Evolutionary conservation across 2,797 vertebrate species (phyloP).

Genomic region (Phalanger gymnotis): DNA sequence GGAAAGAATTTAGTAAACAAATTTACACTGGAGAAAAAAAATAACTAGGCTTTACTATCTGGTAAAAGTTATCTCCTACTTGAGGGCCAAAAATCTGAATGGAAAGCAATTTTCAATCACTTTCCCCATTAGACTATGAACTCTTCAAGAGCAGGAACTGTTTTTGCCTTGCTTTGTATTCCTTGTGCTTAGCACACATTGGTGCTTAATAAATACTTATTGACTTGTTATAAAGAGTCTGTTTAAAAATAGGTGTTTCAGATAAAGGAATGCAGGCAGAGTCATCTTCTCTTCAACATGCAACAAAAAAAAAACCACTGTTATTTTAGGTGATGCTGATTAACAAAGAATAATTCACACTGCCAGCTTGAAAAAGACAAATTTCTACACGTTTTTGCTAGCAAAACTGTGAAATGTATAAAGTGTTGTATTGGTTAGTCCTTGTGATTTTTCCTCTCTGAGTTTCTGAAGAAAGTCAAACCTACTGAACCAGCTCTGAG

Average conservation of each 20-base stretch:
- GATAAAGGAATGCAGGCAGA: not conserved
- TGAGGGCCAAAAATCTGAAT: not conserved
- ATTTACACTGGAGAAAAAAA: not conserved
- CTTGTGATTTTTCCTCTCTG: not conserved
- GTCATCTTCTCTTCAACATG: constrained; percentile 29
- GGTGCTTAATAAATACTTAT: not conserved
- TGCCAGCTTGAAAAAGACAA: constrained; percentile 45
- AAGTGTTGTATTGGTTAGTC: constrained; percentile 32
- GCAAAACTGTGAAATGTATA: constrained; percentile 15
- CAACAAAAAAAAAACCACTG: constrained; percentile 4
- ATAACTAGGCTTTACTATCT: not conserved
- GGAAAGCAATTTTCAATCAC: not conserved
- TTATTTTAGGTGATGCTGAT: constrained; percentile 39
- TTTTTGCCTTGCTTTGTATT: not conserved
- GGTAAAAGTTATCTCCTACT: not conserved
- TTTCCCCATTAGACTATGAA: not conserved
- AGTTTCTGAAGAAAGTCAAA: not conserved
- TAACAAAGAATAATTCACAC: constrained; percentile 71
- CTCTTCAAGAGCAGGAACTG: not conserved
- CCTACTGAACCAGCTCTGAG: not conserved
- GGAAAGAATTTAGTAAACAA: not conserved
- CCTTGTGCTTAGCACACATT: not conserved
- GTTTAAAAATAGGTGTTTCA: not conserved
- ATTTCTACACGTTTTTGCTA: constrained; percentile 12
- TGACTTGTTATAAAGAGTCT: not conserved